These are phyloP conservation scores for Tiaroga cobitis DNA, from an alignment of 2,797 vertebrate genomes.

Conservation along the genomic window DNA sequence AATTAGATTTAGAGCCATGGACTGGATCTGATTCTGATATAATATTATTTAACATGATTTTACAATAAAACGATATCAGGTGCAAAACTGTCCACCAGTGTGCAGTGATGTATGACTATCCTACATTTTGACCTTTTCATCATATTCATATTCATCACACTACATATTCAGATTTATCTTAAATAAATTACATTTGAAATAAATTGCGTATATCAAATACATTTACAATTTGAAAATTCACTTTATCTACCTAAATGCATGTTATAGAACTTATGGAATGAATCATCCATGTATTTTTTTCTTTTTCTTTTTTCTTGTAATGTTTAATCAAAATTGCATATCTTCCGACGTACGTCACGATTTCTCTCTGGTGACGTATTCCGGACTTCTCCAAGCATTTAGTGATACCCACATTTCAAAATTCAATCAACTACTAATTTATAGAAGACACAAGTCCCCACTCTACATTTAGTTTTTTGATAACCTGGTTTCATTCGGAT, in stretches of 20 bases:
- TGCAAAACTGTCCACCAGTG: too few relatives aligned
- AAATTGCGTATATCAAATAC: not conserved
- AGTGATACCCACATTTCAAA: not conserved
- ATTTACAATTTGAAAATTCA: not conserved
- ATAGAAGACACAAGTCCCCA: not conserved
- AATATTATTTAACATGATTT: not conserved
- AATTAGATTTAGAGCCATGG: not conserved
- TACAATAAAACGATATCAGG: not conserved
- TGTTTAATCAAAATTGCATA: not conserved
- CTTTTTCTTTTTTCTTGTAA: not conserved
- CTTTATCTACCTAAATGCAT: not conserved
- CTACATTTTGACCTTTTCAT: not conserved
- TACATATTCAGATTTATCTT: not conserved
- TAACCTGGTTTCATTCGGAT: too few relatives aligned
- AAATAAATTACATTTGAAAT: not conserved
- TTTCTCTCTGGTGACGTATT: not conserved
- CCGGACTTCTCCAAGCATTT: not conserved
- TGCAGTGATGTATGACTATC: not conserved
- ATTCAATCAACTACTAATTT: not conserved
- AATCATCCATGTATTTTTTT: not conserved
- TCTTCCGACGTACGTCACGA: too few relatives aligned
- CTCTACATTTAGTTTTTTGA: too few relatives aligned
- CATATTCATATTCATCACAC: too few relatives aligned
- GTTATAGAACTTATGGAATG: too few relatives aligned
- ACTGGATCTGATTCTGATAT: not conserved